Evolutionary conservation across 2,888 invertebrate species (phyloP), one percentile per base, ranked within the genome.

Genomic region (Epistrophe eligans): DNA sequence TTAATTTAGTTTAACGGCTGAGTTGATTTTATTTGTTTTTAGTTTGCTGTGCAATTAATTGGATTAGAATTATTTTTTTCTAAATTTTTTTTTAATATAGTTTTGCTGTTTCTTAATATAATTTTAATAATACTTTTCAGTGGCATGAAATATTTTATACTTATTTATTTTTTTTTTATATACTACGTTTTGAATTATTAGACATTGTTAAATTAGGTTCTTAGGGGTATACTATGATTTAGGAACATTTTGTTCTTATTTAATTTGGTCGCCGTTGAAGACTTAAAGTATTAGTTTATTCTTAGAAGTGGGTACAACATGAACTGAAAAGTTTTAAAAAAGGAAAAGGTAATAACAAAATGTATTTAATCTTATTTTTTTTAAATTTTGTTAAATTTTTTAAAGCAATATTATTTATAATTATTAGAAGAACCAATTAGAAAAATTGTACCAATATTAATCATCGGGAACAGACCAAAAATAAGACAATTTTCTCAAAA

Each of bases 71-170:
- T 48, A 62, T 50, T 48, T 66, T 72, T 76, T 77, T 67, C 66
- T 83, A 55, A 60, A 13, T 43, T 64, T 79, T 76, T 43, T n/a
- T 13, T 35, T 24, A 24, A 50, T 55, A 55, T 35, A 28, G 15
- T 55, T 62, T 70, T 55, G 70, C 52, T 43, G 45, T 76, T 79
- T 32, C 35, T 77, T 73, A 45, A 57, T 82, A 74, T 77, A 17
- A 48, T 55, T 89, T 24, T 32, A 2, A 7, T 40, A 24, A 60
- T 32, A 4, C 32, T 72, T 90, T 89, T 88, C 87, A 89, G 88
- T 89, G 91, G 80, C 90, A 91, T 79, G 79, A 67, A 43, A 83
- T 77, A 64, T 85, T 88, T 48, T 67, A 38, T 60, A 24, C 74
- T 88, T 89, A 55, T 88, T 88, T 88, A 17, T 89, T 88, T 70